Base-by-base conservation (phyloP, 2,797 vertebrate genomes). In the Calcarius lapponicus region DNA sequence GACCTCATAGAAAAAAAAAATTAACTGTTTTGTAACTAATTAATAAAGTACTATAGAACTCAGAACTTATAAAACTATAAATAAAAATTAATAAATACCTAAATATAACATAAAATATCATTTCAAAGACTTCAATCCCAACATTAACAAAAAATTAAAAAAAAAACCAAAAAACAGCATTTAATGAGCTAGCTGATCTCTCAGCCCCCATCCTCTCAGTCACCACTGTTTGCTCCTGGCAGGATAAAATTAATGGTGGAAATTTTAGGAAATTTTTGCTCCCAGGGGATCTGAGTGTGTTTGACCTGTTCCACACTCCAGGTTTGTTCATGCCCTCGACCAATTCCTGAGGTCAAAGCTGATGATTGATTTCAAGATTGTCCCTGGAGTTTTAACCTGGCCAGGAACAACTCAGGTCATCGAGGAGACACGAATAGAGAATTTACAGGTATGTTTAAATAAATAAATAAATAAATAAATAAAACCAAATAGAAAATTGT, bases 301-400 rank as follows among this genome's bases (percentile, higher is more conserved):
- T 66, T 15, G 47, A 6, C 69, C 26, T 57, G 3, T 69, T 60
- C 82, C 54, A 32, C 81, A 31, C 89, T 61, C 36, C 95, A 99
- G 99, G 65, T 99, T 99, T 98, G 76, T 93, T 20, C 95, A 97
- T 14, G 99, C 99, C 17, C 97, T 99, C 3, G 90, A 97, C 83
- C 97, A 99, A 34, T 99, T 99, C 94, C 95, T 97, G 76, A 98
- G 98, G 84, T 98, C 99, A 1, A 96, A 98, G 93, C 98, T 98
- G 53, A 98, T 99, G 98, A 96, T 99, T 58, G 98, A 97, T 92
- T 98, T 94, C 91, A 98, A 96, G 78, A 98, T 98, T 91, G 98
- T 98, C 9, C 99, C 99, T 42, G 99, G 98, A 62, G 98, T 99
- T 93, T 97, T 99, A 83, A 99, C 98, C 16, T 99, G 99, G 99